These are phyloP conservation scores for Gobionotothen gibberifrons DNA, from an alignment of 2,797 vertebrate genomes.

Conservation along the genomic window DNA sequence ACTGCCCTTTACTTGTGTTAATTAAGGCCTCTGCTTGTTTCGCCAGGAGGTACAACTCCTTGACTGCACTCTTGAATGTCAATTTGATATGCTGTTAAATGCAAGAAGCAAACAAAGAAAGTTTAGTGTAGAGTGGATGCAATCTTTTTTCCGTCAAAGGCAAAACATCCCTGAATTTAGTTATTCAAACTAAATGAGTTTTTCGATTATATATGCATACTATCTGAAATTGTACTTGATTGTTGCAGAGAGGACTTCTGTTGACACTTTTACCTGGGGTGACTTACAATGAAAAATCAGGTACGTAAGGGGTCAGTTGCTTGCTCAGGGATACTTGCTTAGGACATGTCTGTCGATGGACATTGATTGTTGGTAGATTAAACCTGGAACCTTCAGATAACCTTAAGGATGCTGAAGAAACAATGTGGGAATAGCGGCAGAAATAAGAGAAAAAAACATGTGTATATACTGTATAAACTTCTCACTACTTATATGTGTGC, in stretches of 20 bases:
- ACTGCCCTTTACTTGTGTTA: constrained; percentile 39
- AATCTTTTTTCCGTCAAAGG: neutral
- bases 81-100: neutral
- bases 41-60: constrained; percentile 25
- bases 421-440: neutral
- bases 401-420: constrained; percentile 19
- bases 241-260: neutral
- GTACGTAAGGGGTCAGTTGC: constrained; percentile 20
- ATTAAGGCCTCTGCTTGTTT: constrained; percentile 32
- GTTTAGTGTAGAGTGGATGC: neutral
- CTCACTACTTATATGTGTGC: too few species aligned
- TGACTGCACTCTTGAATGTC: constrained; percentile 11
- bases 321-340: constrained; percentile 35
- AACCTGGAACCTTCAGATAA: constrained; percentile 8
- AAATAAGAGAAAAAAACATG: neutral
- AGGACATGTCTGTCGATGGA: constrained; percentile 33
- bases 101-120: neutral
- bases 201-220: neutral
- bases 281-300: constrained; percentile 8
- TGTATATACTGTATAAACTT: too few species aligned
- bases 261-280: neutral
- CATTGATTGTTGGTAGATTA: constrained; percentile 40
- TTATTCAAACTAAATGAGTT: constrained; percentile 5
- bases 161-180: neutral
- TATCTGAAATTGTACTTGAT: constrained; percentile 5